A percentile compares a stretch with the other conserved stretches of the same genome.
phyloP scores from a whole-genome alignment of 2,888 invertebrate species.

The Lepidocyrtinus sp. region DNA sequence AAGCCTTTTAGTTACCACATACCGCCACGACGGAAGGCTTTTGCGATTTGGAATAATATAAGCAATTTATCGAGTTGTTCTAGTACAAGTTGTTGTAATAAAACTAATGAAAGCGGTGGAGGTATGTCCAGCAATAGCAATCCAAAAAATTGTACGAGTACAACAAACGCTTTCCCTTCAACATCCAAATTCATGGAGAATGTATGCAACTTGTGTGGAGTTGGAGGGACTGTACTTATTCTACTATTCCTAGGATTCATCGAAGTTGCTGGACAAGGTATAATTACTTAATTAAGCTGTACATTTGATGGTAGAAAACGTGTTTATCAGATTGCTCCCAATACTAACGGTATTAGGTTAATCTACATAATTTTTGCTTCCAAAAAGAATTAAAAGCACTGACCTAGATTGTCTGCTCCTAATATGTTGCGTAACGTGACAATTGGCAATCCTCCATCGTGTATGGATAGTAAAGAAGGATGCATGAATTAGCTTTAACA shows the following conservation, averaged over 20 bases:
- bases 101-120: not conserved
- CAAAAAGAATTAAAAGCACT: not conserved
- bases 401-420: too few species aligned
- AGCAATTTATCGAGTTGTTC: not conserved
- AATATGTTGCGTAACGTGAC: slow-evolving; percentile 5
- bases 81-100: not conserved
- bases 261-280: slow-evolving; percentile 65
- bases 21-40: slow-evolving; percentile 41
- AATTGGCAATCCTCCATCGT: not conserved
- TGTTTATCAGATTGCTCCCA: not conserved
- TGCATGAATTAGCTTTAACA: too few species aligned
- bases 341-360: not conserved
- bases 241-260: slow-evolving; percentile 60
- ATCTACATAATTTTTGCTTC: not conserved
- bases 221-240: slow-evolving; percentile 37
- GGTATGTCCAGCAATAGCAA: not conserved
- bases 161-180: slow-evolving; percentile 16
- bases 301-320: not conserved
- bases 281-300: slow-evolving; percentile 33
- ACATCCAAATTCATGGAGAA: not conserved
- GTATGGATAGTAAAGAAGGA: too few species aligned
- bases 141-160: not conserved
- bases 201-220: slow-evolving; percentile 25
- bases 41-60: not conserved
- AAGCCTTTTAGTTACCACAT: slow-evolving; percentile 59